Base-by-base conservation (phyloP, 2,888 invertebrate genomes). In the Scaeva pyrastri region DNA sequence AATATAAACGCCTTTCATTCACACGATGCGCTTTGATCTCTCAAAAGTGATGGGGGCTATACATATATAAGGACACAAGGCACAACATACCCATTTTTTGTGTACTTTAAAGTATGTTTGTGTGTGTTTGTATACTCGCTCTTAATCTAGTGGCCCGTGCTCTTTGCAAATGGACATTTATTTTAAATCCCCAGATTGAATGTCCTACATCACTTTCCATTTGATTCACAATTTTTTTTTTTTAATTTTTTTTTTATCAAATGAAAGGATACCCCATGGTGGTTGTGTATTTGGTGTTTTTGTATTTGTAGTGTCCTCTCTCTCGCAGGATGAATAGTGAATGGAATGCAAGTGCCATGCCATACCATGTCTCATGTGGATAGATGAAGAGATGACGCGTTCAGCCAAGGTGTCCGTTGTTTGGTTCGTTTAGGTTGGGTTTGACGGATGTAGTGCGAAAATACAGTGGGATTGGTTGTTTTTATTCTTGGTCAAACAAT, bases 131-230 rank as follows among this genome's bases (percentile, higher is more conserved):
- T 58, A 19, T 21, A 23, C 62, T 21, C 36, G 8, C 14, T 21
- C n/a, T 43, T 82, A 72, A 72, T 64, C 72, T 72, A 19, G 36
- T 36, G 66, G 21, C 58, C 31, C 16, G 19, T 26, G n/a, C 58
- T 64, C 43, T 36, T 52, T 71, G 56, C 39, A 78, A 83, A 70
- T 74, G 80, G 75, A 70, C 74, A 71, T 66, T 66, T 71, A 52
- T 58, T 75, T 68, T 14, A 74, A 64, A 71, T 71, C 58, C 64
- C 52, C 43, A 19, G 50, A 64, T 56, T 72, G 77, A 72, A 55
- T 81, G 76, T 56, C 16, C 41, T 36, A 60, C 62, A 60, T 14
- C 50, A 23, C 39, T 55, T 41, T 76, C 43, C 26, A 58, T 76
- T 45, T 71, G 71, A 41, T 43, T 75, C 45, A 19, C n/a, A 19